Conservation (phyloP, 2,888 invertebrate species). For the Athrips mouffetella region DNA sequence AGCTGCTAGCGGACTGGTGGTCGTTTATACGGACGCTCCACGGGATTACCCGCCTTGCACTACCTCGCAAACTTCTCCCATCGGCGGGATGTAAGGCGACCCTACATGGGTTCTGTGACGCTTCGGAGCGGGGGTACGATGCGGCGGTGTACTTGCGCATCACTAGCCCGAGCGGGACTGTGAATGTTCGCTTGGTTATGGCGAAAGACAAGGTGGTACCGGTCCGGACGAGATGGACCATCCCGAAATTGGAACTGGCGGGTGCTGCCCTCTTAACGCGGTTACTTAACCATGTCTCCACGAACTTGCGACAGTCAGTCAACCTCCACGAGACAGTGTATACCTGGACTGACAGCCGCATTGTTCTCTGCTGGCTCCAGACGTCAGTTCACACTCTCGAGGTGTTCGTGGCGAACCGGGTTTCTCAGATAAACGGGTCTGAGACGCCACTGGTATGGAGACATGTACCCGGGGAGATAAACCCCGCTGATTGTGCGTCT, state of each 20-base stretch:
- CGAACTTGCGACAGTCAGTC: not conserved
- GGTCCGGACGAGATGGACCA: not conserved
- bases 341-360: too few relatives aligned
- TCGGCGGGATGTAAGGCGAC: too few relatives aligned
- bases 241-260: not conserved
- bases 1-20: not conserved
- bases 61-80: too few relatives aligned
- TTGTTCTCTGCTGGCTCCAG: too few relatives aligned
- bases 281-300: not conserved
- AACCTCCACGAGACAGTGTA: too few relatives aligned
- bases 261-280: not conserved
- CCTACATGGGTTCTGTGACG: too few relatives aligned
- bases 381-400: not conserved
- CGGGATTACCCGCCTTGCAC: too few relatives aligned
- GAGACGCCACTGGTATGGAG: not conserved
- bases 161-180: too few relatives aligned
- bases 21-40: too few relatives aligned
- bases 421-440: not conserved
- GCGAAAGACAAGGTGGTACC: not conserved
- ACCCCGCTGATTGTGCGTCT: not conserved
- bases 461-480: not conserved
- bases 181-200: not conserved
- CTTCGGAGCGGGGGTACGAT: too few relatives aligned
- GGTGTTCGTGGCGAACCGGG: not conserved
- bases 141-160: too few relatives aligned